These are phyloP conservation scores for Drosophila nigromelanica DNA, from an alignment of 1,140 invertebrate genomes.

Conservation along the genomic window DNA sequence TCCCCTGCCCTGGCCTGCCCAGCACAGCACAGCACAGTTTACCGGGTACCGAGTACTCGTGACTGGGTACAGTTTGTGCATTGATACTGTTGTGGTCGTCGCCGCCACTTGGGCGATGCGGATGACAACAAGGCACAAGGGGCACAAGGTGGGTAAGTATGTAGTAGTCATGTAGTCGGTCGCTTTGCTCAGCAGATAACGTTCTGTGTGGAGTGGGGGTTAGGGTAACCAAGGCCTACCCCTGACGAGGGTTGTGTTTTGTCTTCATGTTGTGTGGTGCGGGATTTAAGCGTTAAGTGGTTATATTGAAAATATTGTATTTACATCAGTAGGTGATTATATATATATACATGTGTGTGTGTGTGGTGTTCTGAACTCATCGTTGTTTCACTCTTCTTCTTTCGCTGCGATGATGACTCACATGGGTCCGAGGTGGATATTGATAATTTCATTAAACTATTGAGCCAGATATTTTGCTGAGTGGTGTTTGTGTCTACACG, in stretches of 20 bases:
- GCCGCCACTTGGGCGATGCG: slow-evolving; percentile 70
- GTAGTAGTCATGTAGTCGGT: slow-evolving; percentile 28
- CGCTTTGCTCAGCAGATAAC: slow-evolving; percentile 20
- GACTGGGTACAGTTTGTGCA: slow-evolving; percentile 76
- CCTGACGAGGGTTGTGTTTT: slow-evolving; percentile 45
- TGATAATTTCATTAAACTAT: slow-evolving; percentile 83
- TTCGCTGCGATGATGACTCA: slow-evolving; percentile 62
- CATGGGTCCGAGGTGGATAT: slow-evolving; percentile 53
- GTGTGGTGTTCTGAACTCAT: slow-evolving; percentile 9
- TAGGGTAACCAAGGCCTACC: slow-evolving; percentile 44
- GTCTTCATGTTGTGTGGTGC: slow-evolving; percentile 51
- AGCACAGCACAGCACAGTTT: neutral
- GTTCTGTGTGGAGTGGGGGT: slow-evolving; percentile 23
- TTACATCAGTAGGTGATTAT: slow-evolving; percentile 83
- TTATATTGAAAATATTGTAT: slow-evolving; percentile 83
- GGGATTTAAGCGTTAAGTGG: slow-evolving; percentile 82
- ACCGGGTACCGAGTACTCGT: slow-evolving; percentile 8
- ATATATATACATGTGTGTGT: slow-evolving; percentile 32
- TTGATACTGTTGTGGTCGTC: slow-evolving; percentile 80
- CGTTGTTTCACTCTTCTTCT: neutral
- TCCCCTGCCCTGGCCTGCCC: slow-evolving; percentile 19
- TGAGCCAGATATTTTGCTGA: slow-evolving; percentile 61
- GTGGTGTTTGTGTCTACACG: slow-evolving; percentile 56
- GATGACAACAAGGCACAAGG: slow-evolving; percentile 51
- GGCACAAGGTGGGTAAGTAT: slow-evolving; percentile 22